These are phyloP conservation scores for Pangasius larnaudii DNA, from an alignment of 2,797 vertebrate genomes.

Conservation along the genomic window DNA sequence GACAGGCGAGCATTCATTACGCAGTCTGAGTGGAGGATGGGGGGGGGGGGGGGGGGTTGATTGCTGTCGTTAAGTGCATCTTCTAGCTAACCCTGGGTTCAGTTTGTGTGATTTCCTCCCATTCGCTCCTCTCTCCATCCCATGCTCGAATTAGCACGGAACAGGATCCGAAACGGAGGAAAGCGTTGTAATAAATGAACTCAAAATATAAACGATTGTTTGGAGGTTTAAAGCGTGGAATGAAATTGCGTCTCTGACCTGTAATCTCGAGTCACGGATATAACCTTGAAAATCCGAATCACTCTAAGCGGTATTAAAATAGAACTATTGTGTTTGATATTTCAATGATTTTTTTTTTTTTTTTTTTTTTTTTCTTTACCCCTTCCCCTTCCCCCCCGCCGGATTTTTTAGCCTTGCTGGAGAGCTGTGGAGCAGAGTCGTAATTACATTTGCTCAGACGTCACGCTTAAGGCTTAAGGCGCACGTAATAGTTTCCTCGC, in stretches of 20 bases:
- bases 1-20: constrained; percentile 63
- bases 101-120: constrained; percentile 45
- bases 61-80: constrained; percentile 65
- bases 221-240: constrained; percentile 21
- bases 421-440: constrained; percentile 22
- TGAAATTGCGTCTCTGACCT: constrained; percentile 38
- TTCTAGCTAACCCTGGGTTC: constrained; percentile 55
- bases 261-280: constrained; percentile 29
- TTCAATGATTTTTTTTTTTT: constrained; percentile 29
- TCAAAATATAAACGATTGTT: constrained; percentile 37
- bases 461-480: constrained; percentile 44
- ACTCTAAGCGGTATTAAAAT: constrained; percentile 37
- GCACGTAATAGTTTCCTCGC: constrained; percentile 43
- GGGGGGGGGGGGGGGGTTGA: constrained; percentile 60
- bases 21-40: constrained; percentile 56
- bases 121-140: constrained; percentile 39
- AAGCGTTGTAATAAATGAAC: constrained; percentile 38
- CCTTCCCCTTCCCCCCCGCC: neutral
- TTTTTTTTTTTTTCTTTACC: neutral
- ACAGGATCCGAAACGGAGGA: constrained; percentile 32
- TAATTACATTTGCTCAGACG: constrained; percentile 56
- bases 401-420: constrained; percentile 19
- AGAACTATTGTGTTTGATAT: constrained; percentile 13
- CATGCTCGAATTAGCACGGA: constrained; percentile 36
- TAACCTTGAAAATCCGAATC: constrained; percentile 34